Conservation (phyloP, 2,113 vertebrate genomes). For the Platysternon megacephalum region DNA sequence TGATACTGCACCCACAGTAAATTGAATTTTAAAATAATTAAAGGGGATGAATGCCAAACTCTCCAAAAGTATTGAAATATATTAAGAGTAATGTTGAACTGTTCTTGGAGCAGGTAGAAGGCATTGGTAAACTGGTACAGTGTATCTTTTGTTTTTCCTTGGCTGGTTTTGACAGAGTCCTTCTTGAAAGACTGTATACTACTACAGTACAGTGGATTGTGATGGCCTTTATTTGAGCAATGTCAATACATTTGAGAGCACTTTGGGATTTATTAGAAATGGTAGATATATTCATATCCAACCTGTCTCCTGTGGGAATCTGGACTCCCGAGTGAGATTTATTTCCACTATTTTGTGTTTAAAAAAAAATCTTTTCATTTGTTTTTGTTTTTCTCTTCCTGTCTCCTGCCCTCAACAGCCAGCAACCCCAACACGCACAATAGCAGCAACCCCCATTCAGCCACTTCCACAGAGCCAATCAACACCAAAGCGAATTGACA, state of each 20-base stretch:
- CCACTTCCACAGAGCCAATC: slow-evolving; percentile 95
- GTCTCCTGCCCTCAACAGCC: slow-evolving; percentile 80
- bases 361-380: neutral
- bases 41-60: slow-evolving; percentile 12
- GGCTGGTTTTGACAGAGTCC: neutral
- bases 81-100: neutral
- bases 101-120: neutral
- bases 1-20: neutral
- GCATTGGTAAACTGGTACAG: neutral
- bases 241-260: slow-evolving; percentile 13
- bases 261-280: neutral
- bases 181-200: slow-evolving; percentile 19
- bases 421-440: slow-evolving; percentile 98
- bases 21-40: slow-evolving; percentile 17
- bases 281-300: neutral
- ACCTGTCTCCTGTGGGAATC: neutral
- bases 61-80: neutral
- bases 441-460: slow-evolving; percentile 93
- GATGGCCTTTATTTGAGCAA: neutral
- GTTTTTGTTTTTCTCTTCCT: neutral
- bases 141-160: slow-evolving; percentile 18
- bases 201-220: neutral
- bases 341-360: neutral
- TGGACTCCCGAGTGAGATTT: neutral
- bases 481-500: slow-evolving; percentile 97